phyloP scores from a whole-genome alignment of 1,140 invertebrate species.

The Drosophila erecta region DNA sequence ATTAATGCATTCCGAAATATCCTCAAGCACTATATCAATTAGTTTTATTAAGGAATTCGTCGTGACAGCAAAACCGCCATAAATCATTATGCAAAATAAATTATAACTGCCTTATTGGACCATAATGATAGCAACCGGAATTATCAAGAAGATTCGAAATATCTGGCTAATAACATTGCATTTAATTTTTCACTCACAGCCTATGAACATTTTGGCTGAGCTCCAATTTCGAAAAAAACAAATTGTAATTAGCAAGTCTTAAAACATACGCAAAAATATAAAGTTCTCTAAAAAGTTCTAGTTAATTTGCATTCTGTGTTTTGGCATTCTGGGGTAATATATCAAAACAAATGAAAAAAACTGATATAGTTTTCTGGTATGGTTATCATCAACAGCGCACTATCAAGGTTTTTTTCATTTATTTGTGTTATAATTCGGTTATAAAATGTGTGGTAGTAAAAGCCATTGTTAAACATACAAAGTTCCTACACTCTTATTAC shows the following conservation, averaged over 20 bases:
- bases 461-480: neutral
- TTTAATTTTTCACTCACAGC: conserved; percentile 18
- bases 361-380: neutral
- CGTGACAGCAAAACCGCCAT: conserved; percentile 14
- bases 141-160: conserved; percentile 8
- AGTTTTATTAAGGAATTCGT: conserved; percentile 26
- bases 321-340: conserved; percentile 3
- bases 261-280: conserved; percentile 16
- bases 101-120: conserved; percentile 16
- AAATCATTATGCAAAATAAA: conserved; percentile 35
- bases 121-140: conserved; percentile 3
- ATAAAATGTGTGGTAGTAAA: neutral
- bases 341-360: conserved; percentile 1
- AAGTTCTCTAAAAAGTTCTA: conserved; percentile 11
- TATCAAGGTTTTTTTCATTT: neutral
- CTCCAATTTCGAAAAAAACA: conserved; percentile 35
- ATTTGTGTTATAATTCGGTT: neutral
- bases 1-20: conserved; percentile 6
- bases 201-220: conserved; percentile 33
- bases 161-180: conserved; percentile 22
- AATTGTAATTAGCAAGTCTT: conserved; percentile 27
- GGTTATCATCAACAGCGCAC: conserved; percentile 5
- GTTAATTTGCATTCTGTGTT: conserved; percentile 15
- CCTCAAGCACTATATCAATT: conserved; percentile 31
- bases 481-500: neutral